Conservation (phyloP, 2,888 invertebrate species). For the Epinotia nisella region DNA sequence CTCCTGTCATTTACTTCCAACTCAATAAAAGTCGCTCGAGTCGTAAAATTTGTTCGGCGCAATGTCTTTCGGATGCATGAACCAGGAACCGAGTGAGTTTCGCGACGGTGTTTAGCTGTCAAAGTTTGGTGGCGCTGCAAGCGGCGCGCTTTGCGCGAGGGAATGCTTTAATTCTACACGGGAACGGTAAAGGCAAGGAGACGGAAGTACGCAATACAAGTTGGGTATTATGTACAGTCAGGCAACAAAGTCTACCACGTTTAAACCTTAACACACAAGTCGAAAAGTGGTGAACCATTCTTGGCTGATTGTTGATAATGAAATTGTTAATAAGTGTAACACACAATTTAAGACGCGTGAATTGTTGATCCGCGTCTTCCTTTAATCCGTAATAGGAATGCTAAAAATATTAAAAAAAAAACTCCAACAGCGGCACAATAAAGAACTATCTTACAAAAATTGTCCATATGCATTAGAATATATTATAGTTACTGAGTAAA, state of each 20-base stretch:
- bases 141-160: conserved; percentile 27
- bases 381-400: too few species aligned
- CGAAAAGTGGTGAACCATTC: too few species aligned
- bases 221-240: not conserved
- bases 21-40: conserved; percentile 54
- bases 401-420: too few species aligned
- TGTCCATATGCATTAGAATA: too few species aligned
- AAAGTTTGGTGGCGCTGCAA: conserved; percentile 49
- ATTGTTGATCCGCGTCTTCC: too few species aligned
- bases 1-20: conserved; percentile 49
- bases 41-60: conserved; percentile 51
- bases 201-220: conserved; percentile 1
- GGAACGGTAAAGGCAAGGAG: not conserved
- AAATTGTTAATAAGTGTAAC: not conserved
- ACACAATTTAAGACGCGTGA: too few species aligned
- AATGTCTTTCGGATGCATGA: conserved; percentile 51
- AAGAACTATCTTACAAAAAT: too few species aligned
- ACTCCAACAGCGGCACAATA: too few species aligned
- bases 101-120: conserved; percentile 56
- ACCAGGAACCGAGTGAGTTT: conserved; percentile 50
- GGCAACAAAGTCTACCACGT: too few species aligned
- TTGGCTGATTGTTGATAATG: not conserved
- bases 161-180: conserved; percentile 15
- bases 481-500: too few species aligned
- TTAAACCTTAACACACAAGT: too few species aligned